phyloP scores from a whole-genome alignment of 2,797 vertebrate species.

The Cebuella pygmaea region DNA sequence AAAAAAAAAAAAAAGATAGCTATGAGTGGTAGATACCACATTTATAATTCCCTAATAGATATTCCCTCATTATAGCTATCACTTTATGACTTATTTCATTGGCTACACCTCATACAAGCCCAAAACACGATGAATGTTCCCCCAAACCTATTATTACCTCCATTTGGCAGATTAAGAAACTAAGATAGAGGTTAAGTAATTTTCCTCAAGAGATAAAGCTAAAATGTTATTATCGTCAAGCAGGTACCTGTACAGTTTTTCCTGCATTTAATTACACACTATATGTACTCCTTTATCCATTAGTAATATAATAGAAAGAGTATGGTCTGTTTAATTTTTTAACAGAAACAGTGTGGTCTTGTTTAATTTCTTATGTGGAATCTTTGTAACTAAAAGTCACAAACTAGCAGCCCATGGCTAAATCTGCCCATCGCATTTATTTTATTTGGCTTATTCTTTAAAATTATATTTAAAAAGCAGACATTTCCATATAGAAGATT shows the following conservation, averaged over 20 bases:
- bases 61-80: neutral
- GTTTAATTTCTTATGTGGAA: neutral
- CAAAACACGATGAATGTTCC: neutral
- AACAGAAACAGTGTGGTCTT: conserved; percentile 10
- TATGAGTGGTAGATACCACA: neutral
- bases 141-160: neutral
- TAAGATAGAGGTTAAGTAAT: neutral
- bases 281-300: neutral
- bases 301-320: neutral
- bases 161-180: neutral
- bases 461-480: neutral
- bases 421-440: neutral
- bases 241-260: neutral
- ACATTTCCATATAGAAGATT: neutral
- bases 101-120: neutral
- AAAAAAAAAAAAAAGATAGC: neutral
- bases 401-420: neutral
- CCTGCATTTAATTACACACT: neutral
- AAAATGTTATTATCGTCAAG: neutral
- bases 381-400: neutral
- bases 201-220: neutral
- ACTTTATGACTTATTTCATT: neutral
- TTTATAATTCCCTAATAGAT: neutral
- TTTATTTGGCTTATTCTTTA: neutral
- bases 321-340: neutral